Percentiles rank a stretch among this genome's conserved stretches.
These are phyloP conservation scores for Chondrilla cf. caribensis DNA, from an alignment of 37 sponge, comb jelly and placozoan species.

Conservation along the genomic window DNA sequence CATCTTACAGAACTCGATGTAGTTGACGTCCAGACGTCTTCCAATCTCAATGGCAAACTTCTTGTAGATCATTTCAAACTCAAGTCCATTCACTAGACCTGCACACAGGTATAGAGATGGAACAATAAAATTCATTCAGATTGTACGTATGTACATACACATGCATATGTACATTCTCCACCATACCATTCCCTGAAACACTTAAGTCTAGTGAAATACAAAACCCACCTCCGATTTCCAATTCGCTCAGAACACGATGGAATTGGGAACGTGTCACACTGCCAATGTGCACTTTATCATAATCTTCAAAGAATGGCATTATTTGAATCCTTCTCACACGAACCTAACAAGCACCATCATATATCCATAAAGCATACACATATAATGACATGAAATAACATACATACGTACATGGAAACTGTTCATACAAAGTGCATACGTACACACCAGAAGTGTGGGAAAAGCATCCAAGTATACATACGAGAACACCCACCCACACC, in stretches of 20 bases:
- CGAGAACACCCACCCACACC: neutral
- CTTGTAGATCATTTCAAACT: slow-evolving; percentile 66
- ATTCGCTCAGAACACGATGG: slow-evolving; percentile 82
- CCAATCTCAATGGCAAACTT: slow-evolving; percentile 81
- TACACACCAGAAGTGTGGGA: neutral
- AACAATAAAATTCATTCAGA: too few species aligned
- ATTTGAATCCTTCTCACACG: slow-evolving; percentile 78
- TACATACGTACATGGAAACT: neutral
- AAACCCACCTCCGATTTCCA: slow-evolving; percentile 44
- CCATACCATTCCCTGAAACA: neutral
- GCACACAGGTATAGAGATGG: too few species aligned
- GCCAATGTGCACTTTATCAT: slow-evolving; percentile 84
- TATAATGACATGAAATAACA: neutral
- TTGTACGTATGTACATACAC: neutral
- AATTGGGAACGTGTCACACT: slow-evolving; percentile 85
- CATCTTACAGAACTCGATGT: slow-evolving; percentile 82
- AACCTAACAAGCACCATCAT: slow-evolving; percentile 75
- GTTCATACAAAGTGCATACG: neutral
- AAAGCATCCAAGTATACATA: neutral
- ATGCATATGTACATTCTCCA: neutral
- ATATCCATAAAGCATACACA: neutral
- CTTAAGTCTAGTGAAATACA: neutral
- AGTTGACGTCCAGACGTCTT: slow-evolving; percentile 80
- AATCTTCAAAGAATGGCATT: slow-evolving; percentile 88
- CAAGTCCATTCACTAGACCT: slow-evolving; percentile 51